Conservation (phyloP, 2,113 vertebrate genomes). For the Tragelaphus imberbis region DNA sequence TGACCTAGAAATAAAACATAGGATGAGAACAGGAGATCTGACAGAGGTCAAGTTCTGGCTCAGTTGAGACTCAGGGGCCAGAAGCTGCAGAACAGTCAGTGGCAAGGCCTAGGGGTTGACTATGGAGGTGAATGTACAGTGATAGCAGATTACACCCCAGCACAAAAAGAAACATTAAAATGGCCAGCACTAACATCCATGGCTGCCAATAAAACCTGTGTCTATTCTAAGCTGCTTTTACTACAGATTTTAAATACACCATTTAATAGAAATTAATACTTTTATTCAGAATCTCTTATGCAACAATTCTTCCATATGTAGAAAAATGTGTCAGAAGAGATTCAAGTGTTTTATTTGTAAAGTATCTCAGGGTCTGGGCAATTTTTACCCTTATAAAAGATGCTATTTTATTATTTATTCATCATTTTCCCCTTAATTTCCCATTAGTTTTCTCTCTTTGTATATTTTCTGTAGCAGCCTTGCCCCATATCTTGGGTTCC, state of each 20-base stretch:
- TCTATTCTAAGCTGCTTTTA: neutral
- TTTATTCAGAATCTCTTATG: neutral
- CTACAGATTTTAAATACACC: neutral
- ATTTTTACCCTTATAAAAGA: neutral
- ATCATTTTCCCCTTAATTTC: neutral
- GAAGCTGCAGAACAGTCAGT: neutral
- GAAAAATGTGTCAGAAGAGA: neutral
- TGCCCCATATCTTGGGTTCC: neutral
- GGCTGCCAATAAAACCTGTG: neutral
- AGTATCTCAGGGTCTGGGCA: neutral
- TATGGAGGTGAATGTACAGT: neutral
- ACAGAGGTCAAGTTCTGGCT: neutral
- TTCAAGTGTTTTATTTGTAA: slow-evolving; percentile 18
- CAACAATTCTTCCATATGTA: neutral
- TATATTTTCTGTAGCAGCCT: neutral
- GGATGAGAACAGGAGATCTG: neutral
- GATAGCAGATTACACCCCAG: fast-evolving
- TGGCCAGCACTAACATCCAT: neutral
- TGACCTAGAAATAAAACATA: neutral
- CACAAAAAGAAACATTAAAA: too few species aligned
- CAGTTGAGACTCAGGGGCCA: neutral
- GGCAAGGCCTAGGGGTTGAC: neutral
- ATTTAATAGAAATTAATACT: neutral
- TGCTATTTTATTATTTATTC: neutral
- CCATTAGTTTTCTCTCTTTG: neutral